A percentile compares a stretch with the other conserved stretches of the same genome.
Evolutionary conservation across 2,113 vertebrate species (phyloP).

Genomic region (Seriola rivoliana): DNA sequence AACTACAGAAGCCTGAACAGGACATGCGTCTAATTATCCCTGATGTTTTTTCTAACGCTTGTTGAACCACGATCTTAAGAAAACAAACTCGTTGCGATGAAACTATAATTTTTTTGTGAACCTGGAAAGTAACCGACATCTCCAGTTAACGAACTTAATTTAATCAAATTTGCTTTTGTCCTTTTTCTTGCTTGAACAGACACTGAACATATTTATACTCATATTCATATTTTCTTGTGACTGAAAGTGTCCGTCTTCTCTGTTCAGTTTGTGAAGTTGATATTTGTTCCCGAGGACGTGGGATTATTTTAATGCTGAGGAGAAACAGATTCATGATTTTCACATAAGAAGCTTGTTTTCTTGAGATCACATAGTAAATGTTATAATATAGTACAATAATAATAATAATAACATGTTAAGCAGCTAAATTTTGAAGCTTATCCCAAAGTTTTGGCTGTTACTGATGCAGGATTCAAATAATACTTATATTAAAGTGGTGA

Average conservation of each 20-base stretch:
- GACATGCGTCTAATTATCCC: background rate
- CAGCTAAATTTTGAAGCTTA: background rate
- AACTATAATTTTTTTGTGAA: background rate
- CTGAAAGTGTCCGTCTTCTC: background rate
- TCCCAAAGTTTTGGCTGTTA: background rate
- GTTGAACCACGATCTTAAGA: background rate
- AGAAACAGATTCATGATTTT: background rate
- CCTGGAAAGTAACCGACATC: background rate
- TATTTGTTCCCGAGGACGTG: too few relatives aligned
- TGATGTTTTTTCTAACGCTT: background rate
- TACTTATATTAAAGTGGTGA: too few relatives aligned
- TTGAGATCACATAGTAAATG: slow-evolving; percentile 1
- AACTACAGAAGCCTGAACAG: background rate
- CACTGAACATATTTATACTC: too few relatives aligned
- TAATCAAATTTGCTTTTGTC: too few relatives aligned
- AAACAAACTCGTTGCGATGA: background rate
- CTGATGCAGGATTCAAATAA: too few relatives aligned
- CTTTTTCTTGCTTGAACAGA: too few relatives aligned
- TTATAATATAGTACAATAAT: background rate
- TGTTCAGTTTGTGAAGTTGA: background rate
- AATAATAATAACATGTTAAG: background rate
- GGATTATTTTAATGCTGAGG: background rate
- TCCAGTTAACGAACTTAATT: background rate
- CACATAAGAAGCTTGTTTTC: background rate
- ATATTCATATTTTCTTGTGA: background rate